These are phyloP conservation scores for Diadumene lineata DNA, from an alignment of 92 coral and sea anemone species.

Conservation along the genomic window DNA sequence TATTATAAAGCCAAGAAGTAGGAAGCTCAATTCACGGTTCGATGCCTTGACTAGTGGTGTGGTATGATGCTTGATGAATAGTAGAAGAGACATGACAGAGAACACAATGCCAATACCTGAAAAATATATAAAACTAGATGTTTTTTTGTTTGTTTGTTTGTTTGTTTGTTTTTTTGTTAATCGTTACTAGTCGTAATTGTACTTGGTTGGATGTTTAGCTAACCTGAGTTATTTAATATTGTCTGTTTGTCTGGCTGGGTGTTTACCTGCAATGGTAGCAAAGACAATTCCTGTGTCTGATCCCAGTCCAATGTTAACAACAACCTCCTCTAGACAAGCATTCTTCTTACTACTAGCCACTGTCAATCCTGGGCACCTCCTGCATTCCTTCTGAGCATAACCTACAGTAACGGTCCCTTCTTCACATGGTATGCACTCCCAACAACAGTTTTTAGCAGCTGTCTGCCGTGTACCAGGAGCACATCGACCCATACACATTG, in stretches of 20 bases:
- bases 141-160: background rate
- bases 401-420: slow-evolving; percentile 43
- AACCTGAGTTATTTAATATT: background rate
- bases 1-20: slow-evolving; percentile 30
- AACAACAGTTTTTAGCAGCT: slow-evolving; percentile 60
- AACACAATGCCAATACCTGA: slow-evolving; percentile 44
- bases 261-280: slow-evolving; percentile 34
- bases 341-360: slow-evolving; percentile 51
- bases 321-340: slow-evolving; percentile 35
- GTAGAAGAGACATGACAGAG: slow-evolving; percentile 22
- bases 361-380: slow-evolving; percentile 36
- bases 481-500: slow-evolving; percentile 57
- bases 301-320: slow-evolving; percentile 35
- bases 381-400: slow-evolving; percentile 36
- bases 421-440: slow-evolving; percentile 72
- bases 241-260: background rate
- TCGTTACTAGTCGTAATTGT: background rate
- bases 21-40: slow-evolving; percentile 48
- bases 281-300: slow-evolving; percentile 46
- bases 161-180: background rate
- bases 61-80: slow-evolving; percentile 31
- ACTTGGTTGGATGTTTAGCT: background rate
- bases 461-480: slow-evolving; percentile 71
- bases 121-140: background rate
- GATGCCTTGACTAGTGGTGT: slow-evolving; percentile 70